Base-by-base conservation (phyloP, 2,888 invertebrate species). In the Drosophila sordidapex region DNA sequence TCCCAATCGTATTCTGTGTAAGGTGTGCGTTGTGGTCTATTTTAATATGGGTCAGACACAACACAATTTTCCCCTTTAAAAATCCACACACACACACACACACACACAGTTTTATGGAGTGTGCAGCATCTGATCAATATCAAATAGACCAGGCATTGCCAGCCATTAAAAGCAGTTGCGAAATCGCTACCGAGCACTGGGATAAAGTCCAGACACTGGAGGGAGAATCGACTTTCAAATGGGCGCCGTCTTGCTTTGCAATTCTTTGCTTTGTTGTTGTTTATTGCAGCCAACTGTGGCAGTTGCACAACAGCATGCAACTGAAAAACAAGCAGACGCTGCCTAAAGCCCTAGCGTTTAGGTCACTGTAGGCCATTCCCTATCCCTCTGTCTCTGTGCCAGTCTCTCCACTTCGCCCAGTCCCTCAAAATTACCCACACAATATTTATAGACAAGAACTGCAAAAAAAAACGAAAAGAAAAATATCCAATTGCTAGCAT, bases 81-180 rank as follows among this genome's bases (percentile, higher is more conserved):
- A 46, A 46, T 46, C 13, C 25, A 46, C 46, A 40, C 40, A 40
- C n/a, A 40, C 40, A 40, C n/a, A 40, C 40, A 40, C 49, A 21
- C 29, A 65, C 36, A 18, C 27, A 56, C n/a, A 56, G 36, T 40
- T 71, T 71, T 77, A 76, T 77, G 51, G 72, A 72, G 60, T 78
- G 77, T 40, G 49, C 61, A 70, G 74, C 82, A 82, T 82, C 87
- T 82, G 82, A 82, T 86, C 72, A 83, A 69, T 81, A 86, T 82
- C 83, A 82, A 62, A 81, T 66, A 53, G 60, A 59, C 48, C 66
- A 70, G 63, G 48, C 76, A 65, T 56, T 52, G 70, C 51, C 62
- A 63, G 65, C 69, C 81, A 82, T 83, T 86, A 86, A 66, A 63
- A 64, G 53, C 40, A 69, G 62, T 83, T 85, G 83, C 86, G 69